Evolutionary conservation across 2,888 invertebrate species (phyloP).

Genomic region (Archips crataeganus): DNA sequence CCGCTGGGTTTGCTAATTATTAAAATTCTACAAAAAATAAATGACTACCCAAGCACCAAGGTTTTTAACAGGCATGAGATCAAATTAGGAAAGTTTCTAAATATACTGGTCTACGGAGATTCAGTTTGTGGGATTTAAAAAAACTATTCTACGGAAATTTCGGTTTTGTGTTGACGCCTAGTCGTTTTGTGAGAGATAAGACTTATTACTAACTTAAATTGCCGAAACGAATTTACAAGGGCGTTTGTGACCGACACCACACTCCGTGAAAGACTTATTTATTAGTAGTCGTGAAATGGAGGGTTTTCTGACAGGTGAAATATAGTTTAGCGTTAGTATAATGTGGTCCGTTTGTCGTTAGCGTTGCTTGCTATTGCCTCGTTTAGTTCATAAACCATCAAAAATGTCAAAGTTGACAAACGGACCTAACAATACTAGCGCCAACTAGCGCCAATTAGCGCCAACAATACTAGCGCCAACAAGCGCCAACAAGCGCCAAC

Average conservation of each 20-base stretch:
- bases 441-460: too few relatives aligned
- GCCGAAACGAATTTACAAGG: conserved; percentile 36
- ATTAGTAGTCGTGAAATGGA: not conserved
- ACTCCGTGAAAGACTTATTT: not conserved
- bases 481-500: too few relatives aligned
- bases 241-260: conserved; percentile 6
- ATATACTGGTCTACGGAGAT: conserved; percentile 36
- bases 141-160: conserved; percentile 32
- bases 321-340: too few relatives aligned
- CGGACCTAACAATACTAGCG: too few relatives aligned
- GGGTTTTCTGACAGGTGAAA: too few relatives aligned
- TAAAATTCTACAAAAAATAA: conserved; percentile 51
- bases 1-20: conserved; percentile 12
- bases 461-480: too few relatives aligned
- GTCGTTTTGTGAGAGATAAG: conserved; percentile 9
- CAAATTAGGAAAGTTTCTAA: conserved; percentile 62
- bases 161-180: conserved; percentile 2
- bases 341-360: too few relatives aligned
- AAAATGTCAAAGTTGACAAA: too few relatives aligned
- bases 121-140: conserved; percentile 13
- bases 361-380: too few relatives aligned
- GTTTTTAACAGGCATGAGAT: conserved; percentile 68
- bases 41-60: conserved; percentile 71
- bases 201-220: conserved; percentile 40
- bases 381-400: too few relatives aligned